Conservation (phyloP, 1,140 invertebrate genomes). For the Neodiprion fabricii region DNA sequence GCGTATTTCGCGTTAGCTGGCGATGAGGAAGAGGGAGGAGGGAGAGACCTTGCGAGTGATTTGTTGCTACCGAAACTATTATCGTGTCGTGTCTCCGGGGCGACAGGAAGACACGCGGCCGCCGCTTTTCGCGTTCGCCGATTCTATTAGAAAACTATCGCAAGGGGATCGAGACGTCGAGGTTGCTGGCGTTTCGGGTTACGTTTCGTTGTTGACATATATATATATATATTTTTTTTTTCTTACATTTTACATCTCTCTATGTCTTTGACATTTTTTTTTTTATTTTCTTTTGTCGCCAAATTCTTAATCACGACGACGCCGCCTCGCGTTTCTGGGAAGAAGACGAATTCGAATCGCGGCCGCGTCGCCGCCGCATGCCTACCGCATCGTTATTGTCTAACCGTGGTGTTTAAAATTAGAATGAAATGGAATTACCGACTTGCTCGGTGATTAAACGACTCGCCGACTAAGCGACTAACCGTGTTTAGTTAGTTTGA, state of each 20-base stretch:
- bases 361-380: too few species aligned
- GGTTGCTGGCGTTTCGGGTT: neutral
- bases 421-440: neutral
- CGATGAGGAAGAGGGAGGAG: too few species aligned
- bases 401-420: neutral
- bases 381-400: neutral
- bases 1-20: too few species aligned
- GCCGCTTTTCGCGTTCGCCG: neutral
- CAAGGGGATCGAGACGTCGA: neutral
- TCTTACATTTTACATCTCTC: neutral
- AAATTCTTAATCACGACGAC: neutral
- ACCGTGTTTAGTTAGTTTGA: neutral
- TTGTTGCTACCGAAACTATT: neutral
- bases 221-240: neutral
- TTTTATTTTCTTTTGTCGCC: too few species aligned
- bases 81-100: neutral
- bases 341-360: neutral
- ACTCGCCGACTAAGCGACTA: neutral
- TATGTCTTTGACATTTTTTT: neutral
- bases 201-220: too few species aligned
- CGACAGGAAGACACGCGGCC: neutral
- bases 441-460: neutral
- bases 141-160: neutral
- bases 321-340: neutral
- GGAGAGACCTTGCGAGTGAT: neutral